Evolutionary conservation across 2,797 vertebrate species (phyloP), one percentile per base, ranked within the genome.

Genomic region (Pipistrellus pipistrellus): DNA sequence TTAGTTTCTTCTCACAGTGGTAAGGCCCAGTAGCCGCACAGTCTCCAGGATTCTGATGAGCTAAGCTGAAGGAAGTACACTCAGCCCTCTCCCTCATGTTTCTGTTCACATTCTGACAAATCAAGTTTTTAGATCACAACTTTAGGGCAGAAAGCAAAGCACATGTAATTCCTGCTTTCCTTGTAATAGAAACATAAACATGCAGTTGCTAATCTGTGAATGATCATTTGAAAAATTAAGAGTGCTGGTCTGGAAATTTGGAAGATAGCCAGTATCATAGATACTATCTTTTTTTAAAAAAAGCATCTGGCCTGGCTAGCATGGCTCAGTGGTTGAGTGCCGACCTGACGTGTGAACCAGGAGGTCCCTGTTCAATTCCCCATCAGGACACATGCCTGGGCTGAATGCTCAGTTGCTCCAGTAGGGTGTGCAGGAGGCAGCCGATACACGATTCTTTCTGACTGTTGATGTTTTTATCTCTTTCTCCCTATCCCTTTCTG

Each of bases 211-310:
- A 62, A 85, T 48, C 9, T 7, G 3, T 57, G 80, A 0, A 2
- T 32, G 30, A 73, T 53, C 85, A 38, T 59, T 75, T 73, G 32
- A 78, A 92, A 89, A 92, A 89, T 95, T 72, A 91, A 87, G 51
- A 55, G n/a, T 1, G 0, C 7, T 68, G n/a, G 35, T 20, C 18
- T 93, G 32, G 66, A 94, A 83, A 76, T 95, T 17, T 69, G 71
- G 14, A 94, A 87, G 44, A 80, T 82, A 90, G 91, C 10, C 59
- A 57, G 1, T 0, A 0, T 2, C 25, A 12, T 10, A 25, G 80
- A 23, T 59, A 64, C 23, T 82, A 68, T 73, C 32, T 20, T 20
- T 20, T 20, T 77, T 1, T 30, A n/a, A 1, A 53, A 48, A 92
- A 3, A 72, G 59, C 27, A 30, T 14, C 25, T 59, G 57, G 25